These are phyloP conservation scores for Geodia barretti DNA, from an alignment of 37 sponge, comb jelly and placozoan species.

Conservation along the genomic window DNA sequence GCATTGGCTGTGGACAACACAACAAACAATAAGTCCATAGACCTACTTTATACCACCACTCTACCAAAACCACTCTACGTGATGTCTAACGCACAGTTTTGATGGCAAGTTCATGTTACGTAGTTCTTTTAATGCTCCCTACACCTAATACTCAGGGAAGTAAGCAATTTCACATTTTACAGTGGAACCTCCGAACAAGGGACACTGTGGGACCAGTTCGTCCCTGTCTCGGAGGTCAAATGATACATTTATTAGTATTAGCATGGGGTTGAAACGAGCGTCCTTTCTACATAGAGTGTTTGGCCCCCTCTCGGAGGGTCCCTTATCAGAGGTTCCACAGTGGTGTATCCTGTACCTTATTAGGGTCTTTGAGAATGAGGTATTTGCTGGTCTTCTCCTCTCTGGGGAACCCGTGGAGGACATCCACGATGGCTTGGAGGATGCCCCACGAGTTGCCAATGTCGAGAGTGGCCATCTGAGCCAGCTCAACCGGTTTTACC, in stretches of 20 bases:
- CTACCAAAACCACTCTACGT: not conserved
- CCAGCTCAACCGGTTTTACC: conserved; percentile 88
- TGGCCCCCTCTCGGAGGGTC: too few relatives aligned
- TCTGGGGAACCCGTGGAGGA: conserved; percentile 46
- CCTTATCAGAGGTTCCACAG: too few relatives aligned
- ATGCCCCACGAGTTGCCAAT: conserved; percentile 96
- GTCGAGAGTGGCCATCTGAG: conserved; percentile 91
- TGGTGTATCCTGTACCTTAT: conserved; percentile 52
- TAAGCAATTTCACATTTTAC: too few relatives aligned
- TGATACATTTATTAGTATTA: too few relatives aligned
- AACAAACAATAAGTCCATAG: too few relatives aligned
- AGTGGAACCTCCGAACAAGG: too few relatives aligned
- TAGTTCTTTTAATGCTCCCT: not conserved
- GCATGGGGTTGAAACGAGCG: too few relatives aligned
- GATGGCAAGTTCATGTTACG: not conserved
- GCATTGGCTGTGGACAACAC: conserved; percentile 40
- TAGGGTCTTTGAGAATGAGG: conserved; percentile 91
- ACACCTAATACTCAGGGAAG: too few relatives aligned
- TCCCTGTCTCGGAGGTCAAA: too few relatives aligned
- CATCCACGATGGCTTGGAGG: conserved; percentile 87
- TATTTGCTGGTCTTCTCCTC: conserved; percentile 73
- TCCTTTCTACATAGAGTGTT: too few relatives aligned
- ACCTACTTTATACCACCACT: not conserved
- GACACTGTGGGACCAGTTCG: too few relatives aligned
- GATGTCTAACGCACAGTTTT: not conserved